Conservation (phyloP, 2,113 vertebrate genomes). For the Cinclus mexicanus region DNA sequence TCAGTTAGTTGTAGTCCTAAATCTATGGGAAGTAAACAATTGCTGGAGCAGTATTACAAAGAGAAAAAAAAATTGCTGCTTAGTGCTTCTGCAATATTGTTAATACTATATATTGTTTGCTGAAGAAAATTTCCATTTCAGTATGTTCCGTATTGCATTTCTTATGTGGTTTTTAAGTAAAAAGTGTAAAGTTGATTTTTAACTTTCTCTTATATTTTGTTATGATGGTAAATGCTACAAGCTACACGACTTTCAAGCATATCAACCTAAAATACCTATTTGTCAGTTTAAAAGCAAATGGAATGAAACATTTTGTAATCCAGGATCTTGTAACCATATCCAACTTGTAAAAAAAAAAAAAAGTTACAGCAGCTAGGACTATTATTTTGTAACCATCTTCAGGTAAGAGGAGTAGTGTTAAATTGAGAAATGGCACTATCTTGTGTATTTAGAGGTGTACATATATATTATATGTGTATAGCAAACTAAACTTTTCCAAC, state of each 20-base stretch:
- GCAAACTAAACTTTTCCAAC: constrained; percentile 27
- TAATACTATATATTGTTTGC: constrained; percentile 60
- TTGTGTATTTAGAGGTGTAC: constrained; percentile 39
- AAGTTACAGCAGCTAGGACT: background rate
- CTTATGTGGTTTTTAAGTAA: constrained; percentile 74
- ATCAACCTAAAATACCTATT: constrained; percentile 16
- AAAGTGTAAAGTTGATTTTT: constrained; percentile 69
- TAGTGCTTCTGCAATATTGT: constrained; percentile 67
- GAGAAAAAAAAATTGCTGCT: constrained; percentile 36
- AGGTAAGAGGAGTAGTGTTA: constrained; percentile 15
- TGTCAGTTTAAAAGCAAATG: constrained; percentile 19
- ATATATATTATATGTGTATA: constrained; percentile 27
- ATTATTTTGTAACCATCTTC: constrained; percentile 43
- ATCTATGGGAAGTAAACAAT: constrained; percentile 16
- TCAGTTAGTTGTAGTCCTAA: constrained; percentile 29
- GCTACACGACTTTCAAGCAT: background rate
- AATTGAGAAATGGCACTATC: constrained; percentile 24
- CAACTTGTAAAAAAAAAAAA: background rate
- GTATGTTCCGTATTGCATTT: constrained; percentile 73
- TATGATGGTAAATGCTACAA: constrained; percentile 12
- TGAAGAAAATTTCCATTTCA: constrained; percentile 63
- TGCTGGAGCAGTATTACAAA: constrained; percentile 55
- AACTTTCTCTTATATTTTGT: constrained; percentile 45
- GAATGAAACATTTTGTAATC: constrained; percentile 44
- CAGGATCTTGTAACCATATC: constrained; percentile 25